These are phyloP conservation scores for Andrena flavipes DNA, from an alignment of 2,888 invertebrate species.

Conservation along the genomic window DNA sequence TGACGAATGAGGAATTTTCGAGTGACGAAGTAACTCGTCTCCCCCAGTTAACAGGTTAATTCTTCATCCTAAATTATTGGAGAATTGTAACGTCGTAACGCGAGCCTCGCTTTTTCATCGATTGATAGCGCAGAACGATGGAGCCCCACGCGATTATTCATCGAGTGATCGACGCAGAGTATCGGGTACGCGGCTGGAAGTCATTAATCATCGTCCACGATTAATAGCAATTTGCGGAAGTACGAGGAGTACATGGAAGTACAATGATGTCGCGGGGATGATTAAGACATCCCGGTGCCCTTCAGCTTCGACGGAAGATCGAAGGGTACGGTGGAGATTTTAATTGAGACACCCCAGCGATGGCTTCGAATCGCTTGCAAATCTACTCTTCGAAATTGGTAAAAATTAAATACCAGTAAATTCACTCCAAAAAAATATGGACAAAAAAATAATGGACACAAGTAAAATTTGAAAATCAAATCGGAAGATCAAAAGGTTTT, in stretches of 20 bases:
- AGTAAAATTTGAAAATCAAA: no score
- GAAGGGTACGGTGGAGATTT: slow-evolving; percentile 5
- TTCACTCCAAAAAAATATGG: no score
- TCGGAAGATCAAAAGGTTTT: no score
- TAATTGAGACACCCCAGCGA: slow-evolving; percentile 35
- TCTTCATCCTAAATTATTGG: background rate
- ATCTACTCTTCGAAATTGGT: background rate
- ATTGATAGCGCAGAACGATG: slow-evolving; percentile 28
- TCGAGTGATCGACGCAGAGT: slow-evolving; percentile 58
- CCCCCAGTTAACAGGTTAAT: background rate
- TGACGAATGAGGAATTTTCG: no score
- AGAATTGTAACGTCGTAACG: background rate
- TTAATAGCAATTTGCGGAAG: slow-evolving; percentile 70
- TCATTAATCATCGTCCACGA: slow-evolving; percentile 68
- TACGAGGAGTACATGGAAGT: slow-evolving; percentile 62
- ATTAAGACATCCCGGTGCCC: slow-evolving; percentile 62
- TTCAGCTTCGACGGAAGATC: slow-evolving; percentile 30
- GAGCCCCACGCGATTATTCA: slow-evolving; percentile 62
- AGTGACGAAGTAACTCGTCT: background rate
- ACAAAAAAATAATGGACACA: no score
- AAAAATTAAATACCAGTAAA: no score
- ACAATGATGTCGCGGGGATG: slow-evolving; percentile 65
- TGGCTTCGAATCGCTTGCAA: slow-evolving; percentile 6
- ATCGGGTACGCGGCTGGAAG: slow-evolving; percentile 62
- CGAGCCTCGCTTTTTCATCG: slow-evolving; percentile 28